Base-by-base conservation (phyloP, 2,113 vertebrate species). In the Leptobrachium ailaonicum region DNA sequence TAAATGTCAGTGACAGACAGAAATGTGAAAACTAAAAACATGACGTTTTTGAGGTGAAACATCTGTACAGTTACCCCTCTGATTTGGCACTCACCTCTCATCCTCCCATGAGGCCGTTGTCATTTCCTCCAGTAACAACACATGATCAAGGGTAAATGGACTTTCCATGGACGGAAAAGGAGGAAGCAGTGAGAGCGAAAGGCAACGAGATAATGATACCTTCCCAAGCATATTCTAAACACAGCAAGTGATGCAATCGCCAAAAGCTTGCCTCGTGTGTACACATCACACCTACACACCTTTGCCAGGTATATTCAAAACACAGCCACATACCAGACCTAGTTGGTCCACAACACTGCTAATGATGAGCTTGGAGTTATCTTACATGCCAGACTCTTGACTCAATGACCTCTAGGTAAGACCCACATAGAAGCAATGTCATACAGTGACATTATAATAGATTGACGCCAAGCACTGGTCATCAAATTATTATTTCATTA, bases 61-160 rank as follows among this genome's bases (percentile, higher is more conserved):
- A 80, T 50, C 78, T 80, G 78, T 50, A 64, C 69, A 42, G 78
- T 74, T 80, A 74, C 78, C 78, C 78, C 64, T 67, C 63, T 80
- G 78, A 63, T 54, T 71, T 80, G 64, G 50, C 78, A 41, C 41
- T 80, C 71, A 80, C 78, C 71, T 80, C 64, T 45, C 64, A 74
- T 80, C 78, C 78, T 80, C 71, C 53, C 47, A 12, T 47, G 71
- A 41, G 78, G 42, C 50, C 3, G 32, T 32, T 74, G 71, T 71
- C 71, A 80, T 80, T 80, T 80, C 78, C 78, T 80, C 40, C 71
- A 40, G 50, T 43, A 68, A 74, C 78, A 74, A 71, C 78, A 80
- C 71, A 74, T 80, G 78, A 80, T 80, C 7, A 58, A 71, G 71
- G 71, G 78, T 72, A 80, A 50, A 68, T 74, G 63, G 78, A 80